phyloP scores from a whole-genome alignment of 2,113 vertebrate genomes.

The Callorhinus ursinus region DNA sequence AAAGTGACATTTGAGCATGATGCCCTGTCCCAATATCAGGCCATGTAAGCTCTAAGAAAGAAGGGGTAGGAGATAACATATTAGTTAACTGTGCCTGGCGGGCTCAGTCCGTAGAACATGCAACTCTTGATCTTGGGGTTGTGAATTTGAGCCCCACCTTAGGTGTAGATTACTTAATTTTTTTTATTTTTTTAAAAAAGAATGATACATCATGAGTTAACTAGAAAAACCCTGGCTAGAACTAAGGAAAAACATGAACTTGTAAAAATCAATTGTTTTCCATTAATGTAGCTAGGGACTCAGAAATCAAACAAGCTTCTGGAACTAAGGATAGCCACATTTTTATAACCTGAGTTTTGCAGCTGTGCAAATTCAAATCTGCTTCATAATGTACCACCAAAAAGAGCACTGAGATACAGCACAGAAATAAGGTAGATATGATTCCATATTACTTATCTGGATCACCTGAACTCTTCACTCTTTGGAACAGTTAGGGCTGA shows the following conservation, averaged over 20 bases:
- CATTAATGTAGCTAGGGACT: background rate
- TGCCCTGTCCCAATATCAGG: background rate
- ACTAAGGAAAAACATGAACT: background rate
- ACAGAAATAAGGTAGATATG: background rate
- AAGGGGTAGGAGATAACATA: background rate
- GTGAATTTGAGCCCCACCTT: background rate
- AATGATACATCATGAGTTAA: background rate
- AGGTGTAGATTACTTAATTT: background rate
- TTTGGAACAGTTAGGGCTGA: background rate
- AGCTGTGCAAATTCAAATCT: background rate
- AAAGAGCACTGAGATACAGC: background rate
- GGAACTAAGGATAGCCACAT: background rate
- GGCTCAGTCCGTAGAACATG: background rate
- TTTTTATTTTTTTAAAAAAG: background rate
- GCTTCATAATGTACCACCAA: background rate
- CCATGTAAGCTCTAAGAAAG: background rate
- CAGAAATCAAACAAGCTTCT: conserved; percentile 30
- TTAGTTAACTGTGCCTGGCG: background rate
- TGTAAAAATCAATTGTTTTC: conserved; percentile 19
- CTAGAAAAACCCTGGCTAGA: conserved; percentile 3
- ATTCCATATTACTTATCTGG: background rate
- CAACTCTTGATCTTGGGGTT: background rate
- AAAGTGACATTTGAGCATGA: background rate
- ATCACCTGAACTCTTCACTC: background rate
- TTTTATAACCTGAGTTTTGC: conserved; percentile 9